Percentiles rank a stretch among this genome's conserved stretches.
Evolutionary conservation across 2,888 invertebrate species (phyloP).

Genomic region (Drosophila pegasa): DNA sequence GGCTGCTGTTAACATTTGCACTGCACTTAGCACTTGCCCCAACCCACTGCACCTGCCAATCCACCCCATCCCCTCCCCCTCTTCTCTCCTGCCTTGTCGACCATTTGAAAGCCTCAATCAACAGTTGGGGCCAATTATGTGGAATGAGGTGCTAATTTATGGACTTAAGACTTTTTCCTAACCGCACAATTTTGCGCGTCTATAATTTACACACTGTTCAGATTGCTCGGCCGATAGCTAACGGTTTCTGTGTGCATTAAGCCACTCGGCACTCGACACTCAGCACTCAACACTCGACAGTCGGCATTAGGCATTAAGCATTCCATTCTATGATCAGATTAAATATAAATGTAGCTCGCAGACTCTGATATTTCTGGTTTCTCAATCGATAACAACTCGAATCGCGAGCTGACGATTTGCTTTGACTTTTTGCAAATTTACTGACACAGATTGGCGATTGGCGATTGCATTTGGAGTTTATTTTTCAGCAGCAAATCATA

Average conservation of each 20-base stretch:
- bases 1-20: slow-evolving; percentile 75
- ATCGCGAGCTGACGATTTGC: background rate
- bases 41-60: background rate
- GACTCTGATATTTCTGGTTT: slow-evolving; percentile 24
- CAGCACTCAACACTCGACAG: background rate
- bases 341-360: slow-evolving; percentile 30
- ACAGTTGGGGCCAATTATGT: slow-evolving; percentile 67
- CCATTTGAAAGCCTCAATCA: slow-evolving; percentile 76
- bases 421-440: background rate
- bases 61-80: background rate
- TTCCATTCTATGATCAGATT: slow-evolving; percentile 37
- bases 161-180: slow-evolving; percentile 67
- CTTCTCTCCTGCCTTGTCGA: slow-evolving; percentile 30
- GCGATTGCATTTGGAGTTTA: background rate
- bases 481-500: slow-evolving; percentile 1
- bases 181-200: slow-evolving; percentile 61
- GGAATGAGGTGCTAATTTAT: slow-evolving; percentile 82
- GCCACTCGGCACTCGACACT: slow-evolving; percentile 36
- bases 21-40: slow-evolving; percentile 71
- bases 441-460: slow-evolving; percentile 7
- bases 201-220: slow-evolving; percentile 69
- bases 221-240: slow-evolving; percentile 58
- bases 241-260: slow-evolving; percentile 61
- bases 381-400: slow-evolving; percentile 10
- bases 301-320: slow-evolving; percentile 11